Evolutionary conservation across 1,140 invertebrate genomes (phyloP).

Genomic region (Achroia grisella): DNA sequence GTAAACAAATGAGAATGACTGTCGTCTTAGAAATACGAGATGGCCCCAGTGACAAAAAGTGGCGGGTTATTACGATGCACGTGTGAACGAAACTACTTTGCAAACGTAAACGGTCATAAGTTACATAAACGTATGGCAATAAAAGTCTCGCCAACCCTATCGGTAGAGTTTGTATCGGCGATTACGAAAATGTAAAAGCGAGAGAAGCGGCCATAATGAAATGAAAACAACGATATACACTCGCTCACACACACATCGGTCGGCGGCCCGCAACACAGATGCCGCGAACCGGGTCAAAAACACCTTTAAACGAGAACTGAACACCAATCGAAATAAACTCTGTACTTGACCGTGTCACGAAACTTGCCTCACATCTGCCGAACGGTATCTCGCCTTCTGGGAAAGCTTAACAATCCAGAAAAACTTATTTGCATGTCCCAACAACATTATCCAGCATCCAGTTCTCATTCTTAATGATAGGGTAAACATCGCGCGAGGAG

Average conservation of each 20-base stretch:
- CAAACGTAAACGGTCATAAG: slow-evolving; percentile 9
- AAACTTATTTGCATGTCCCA: slow-evolving; percentile 65
- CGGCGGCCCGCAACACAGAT: slow-evolving; percentile 23
- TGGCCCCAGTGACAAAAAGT: slow-evolving; percentile 11
- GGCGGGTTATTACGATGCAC: not conserved
- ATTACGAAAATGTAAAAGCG: slow-evolving; percentile 69
- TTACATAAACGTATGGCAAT: slow-evolving; percentile 18
- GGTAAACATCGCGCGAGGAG: slow-evolving; percentile 57
- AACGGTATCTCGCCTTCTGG: slow-evolving; percentile 66
- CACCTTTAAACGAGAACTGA: slow-evolving; percentile 63
- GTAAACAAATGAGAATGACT: slow-evolving; percentile 25
- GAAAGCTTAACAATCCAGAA: slow-evolving; percentile 63
- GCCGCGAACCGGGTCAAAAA: slow-evolving; percentile 64
- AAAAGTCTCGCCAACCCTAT: slow-evolving; percentile 43
- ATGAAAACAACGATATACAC: slow-evolving; percentile 58
- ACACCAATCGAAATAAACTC: slow-evolving; percentile 61
- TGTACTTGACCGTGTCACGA: slow-evolving; percentile 66
- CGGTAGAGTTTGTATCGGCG: slow-evolving; percentile 45
- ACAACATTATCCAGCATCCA: slow-evolving; percentile 50
- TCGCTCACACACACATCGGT: slow-evolving; percentile 34
- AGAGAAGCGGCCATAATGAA: slow-evolving; percentile 65
- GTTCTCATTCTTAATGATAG: slow-evolving; percentile 57
- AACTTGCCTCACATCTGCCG: slow-evolving; percentile 55
- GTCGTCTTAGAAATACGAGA: slow-evolving; percentile 23
- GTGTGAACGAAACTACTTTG: slow-evolving; percentile 17